Conservation (phyloP, 1,140 invertebrate genomes). For the Drosophila athabasca region DNA sequence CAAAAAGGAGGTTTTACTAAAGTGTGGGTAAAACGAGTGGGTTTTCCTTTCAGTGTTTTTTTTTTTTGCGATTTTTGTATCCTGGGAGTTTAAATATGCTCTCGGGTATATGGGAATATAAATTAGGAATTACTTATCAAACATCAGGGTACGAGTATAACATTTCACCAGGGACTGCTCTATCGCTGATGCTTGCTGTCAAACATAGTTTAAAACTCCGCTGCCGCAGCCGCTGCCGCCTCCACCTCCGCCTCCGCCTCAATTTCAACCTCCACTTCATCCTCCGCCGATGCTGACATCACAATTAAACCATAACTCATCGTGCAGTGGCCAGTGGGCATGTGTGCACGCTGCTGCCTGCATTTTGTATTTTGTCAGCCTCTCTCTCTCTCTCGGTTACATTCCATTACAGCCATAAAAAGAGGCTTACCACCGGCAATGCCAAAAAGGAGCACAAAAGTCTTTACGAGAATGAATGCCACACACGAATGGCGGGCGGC, state of each 20-base stretch:
- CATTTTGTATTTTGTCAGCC: slow-evolving; percentile 42
- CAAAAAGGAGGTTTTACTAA: slow-evolving; percentile 35
- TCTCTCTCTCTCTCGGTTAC: slow-evolving; percentile 59
- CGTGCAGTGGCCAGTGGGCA: slow-evolving; percentile 35
- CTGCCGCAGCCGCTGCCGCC: not conserved
- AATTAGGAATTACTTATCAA: not conserved
- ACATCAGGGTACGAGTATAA: not conserved
- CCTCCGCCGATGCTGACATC: slow-evolving; percentile 40
- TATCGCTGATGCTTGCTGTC: slow-evolving; percentile 14
- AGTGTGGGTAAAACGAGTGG: slow-evolving; percentile 37
- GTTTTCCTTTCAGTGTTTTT: not conserved
- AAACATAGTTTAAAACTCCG: slow-evolving; percentile 25
- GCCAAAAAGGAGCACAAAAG: slow-evolving; percentile 35
- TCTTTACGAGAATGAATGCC: slow-evolving; percentile 32
- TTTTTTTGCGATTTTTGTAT: no score
- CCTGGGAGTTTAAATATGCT: not conserved
- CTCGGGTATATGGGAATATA: slow-evolving; percentile 1
- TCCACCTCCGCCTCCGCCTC: slow-evolving; percentile 2
- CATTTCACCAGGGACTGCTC: no score
- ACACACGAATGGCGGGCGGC: slow-evolving; percentile 46
- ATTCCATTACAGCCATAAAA: slow-evolving; percentile 68
- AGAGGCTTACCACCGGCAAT: slow-evolving; percentile 39
- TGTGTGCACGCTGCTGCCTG: no score
- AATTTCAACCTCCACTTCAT: not conserved
- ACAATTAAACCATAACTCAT: slow-evolving; percentile 75